Conservation (phyloP, 2,113 vertebrate species). For the Meles meles region DNA sequence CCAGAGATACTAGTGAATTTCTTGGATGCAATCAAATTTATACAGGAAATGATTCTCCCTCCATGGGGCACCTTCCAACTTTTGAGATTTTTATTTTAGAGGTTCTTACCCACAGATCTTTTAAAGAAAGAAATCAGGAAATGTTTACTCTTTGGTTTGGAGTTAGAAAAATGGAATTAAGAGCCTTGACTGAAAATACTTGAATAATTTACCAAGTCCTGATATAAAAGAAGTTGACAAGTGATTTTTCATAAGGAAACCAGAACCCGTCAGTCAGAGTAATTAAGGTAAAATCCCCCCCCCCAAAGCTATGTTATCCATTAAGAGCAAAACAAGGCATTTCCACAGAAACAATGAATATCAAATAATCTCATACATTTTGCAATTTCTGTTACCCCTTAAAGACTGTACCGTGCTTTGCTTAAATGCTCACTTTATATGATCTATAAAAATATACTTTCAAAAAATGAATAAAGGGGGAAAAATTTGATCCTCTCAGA, state of each 20-base stretch:
- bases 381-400: background rate
- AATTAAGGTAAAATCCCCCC: background rate
- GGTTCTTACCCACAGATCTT: constrained; percentile 38
- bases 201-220: constrained; percentile 35
- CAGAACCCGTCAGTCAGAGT: background rate
- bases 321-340: background rate
- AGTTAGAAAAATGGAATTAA: constrained; percentile 34
- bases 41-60: background rate
- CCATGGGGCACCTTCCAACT: constrained; percentile 7
- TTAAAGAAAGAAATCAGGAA: background rate
- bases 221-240: background rate
- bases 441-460: constrained; percentile 11
- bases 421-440: constrained; percentile 20
- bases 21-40: constrained; percentile 45
- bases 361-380: background rate
- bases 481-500: constrained; percentile 7
- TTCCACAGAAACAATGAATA: background rate
- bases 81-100: constrained; percentile 38
- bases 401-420: background rate
- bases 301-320: background rate
- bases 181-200: constrained; percentile 34
- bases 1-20: background rate
- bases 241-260: background rate
- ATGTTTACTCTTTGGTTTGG: constrained; percentile 30
- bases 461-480: constrained; percentile 38